Percentiles rank a stretch among this genome's conserved stretches.
Evolutionary conservation across 1,140 invertebrate species (phyloP).

Genomic region (Diabrotica undecimpunctata): DNA sequence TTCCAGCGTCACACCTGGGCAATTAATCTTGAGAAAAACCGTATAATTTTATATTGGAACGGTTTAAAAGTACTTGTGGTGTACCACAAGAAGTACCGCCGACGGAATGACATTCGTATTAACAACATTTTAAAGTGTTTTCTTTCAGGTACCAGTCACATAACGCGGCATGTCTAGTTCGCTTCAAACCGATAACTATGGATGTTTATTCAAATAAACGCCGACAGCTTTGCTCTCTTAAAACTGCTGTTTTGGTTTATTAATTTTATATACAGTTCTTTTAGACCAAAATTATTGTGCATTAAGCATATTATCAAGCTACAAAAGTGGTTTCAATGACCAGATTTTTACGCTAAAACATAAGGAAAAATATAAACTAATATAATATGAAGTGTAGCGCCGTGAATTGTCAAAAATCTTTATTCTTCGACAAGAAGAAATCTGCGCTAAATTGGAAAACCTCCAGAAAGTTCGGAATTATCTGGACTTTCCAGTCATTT

Average conservation of each 20-base stretch:
- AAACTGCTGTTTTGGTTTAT: neutral
- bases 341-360: no score
- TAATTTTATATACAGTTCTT: no score
- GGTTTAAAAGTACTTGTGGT: constrained; percentile 11
- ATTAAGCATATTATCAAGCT: no score
- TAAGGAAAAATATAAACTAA: no score
- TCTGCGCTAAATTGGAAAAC: no score
- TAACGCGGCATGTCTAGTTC: neutral
- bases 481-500: no score
- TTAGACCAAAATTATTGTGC: no score
- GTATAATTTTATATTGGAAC: constrained; percentile 14
- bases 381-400: no score
- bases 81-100: constrained; percentile 12
- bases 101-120: neutral
- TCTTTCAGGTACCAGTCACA: neutral
- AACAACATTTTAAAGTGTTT: constrained; percentile 3
- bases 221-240: neutral
- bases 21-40: constrained; percentile 8
- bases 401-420: no score
- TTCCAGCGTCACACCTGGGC: constrained; percentile 5
- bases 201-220: neutral
- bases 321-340: no score
- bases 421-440: no score
- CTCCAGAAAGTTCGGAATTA: no score
- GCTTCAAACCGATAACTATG: neutral